phyloP scores from a whole-genome alignment of 2,113 vertebrate genomes.

The Psettodes erumei region DNA sequence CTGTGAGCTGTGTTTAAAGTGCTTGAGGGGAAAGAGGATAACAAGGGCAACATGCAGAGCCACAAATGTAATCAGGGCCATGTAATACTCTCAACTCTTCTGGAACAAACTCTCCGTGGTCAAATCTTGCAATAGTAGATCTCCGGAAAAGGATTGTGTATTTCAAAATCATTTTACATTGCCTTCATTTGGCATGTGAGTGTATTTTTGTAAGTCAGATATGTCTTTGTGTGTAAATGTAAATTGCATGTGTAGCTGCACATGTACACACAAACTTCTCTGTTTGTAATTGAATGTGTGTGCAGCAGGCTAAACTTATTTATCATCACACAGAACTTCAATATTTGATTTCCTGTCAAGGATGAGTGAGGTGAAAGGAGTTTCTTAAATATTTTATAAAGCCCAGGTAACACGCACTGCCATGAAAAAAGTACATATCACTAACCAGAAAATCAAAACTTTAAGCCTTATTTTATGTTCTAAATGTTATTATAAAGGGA shows the following conservation, averaged over 20 bases:
- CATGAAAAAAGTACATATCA: background rate
- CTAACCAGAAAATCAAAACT: background rate
- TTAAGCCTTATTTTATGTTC: background rate
- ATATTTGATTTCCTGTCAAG: constrained; percentile 62
- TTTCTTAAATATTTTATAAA: constrained; percentile 64
- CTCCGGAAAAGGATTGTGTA: background rate
- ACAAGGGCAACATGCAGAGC: constrained; percentile 7
- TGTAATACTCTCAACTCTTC: constrained; percentile 6
- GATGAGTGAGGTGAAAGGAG: constrained; percentile 42
- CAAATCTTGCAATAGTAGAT: background rate
- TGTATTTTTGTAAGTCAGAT: background rate
- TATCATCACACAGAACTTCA: constrained; percentile 46
- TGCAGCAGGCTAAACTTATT: constrained; percentile 27
- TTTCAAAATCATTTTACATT: background rate
- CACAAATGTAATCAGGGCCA: constrained; percentile 7
- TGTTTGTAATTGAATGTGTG: constrained; percentile 17
- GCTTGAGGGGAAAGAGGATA: constrained; percentile 4
- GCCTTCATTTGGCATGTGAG: background rate
- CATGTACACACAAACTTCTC: background rate
- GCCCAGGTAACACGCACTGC: constrained; percentile 33
- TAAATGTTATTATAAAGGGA: too few relatives aligned
- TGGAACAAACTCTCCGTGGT: constrained; percentile 1
- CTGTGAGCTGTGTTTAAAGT: constrained; percentile 14
- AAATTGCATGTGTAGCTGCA: constrained; percentile 15
- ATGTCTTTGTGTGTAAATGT: constrained; percentile 4